Base-by-base conservation (phyloP, 2,888 invertebrate species). In the Polietes domitor region DNA sequence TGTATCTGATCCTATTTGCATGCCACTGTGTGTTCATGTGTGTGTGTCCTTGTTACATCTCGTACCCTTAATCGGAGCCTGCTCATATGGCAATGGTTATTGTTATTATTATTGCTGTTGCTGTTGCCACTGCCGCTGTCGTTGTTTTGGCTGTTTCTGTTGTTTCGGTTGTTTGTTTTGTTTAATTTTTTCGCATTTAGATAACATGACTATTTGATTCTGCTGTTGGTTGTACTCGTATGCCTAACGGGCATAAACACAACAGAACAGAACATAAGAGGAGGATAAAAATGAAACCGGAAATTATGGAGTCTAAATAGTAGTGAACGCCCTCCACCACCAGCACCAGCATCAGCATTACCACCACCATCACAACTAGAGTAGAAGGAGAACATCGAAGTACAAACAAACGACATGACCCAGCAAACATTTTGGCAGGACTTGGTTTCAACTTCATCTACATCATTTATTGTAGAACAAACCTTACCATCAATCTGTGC, bases 141-240 rank as follows among this genome's bases (percentile, higher is more conserved):
- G 28, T 43, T 70, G 37, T 65, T 19, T 26, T 24, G 43, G n/a
- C n/a, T 72, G 28, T 37, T 28, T n/a, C n/a, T n/a, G n/a, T 55
- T 43, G 41, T 5, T 74, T 2, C 43, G 24, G 28, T 41, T 28
- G 37, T 71, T 75, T 24, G n/a, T 47, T 47, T 17, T 15, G 19
- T 47, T n/a, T 47, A 2, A 4, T 47, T 2, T 58, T 37, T 47
- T 19, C 19, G 65, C 37, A 72, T 58, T 81, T 53, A 58, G 37
- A 77, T 77, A 81, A n/a, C 41, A 26, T n/a, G 75, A 65, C 43
- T 70, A 37, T 76, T 79, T 76, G 76, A 79, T 76, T 76, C 71
- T 26, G 72, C 7, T 61, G 26, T 7, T 37, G 37, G 32, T 7
- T 61, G 61, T 61, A 12, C 28, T 21, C 17, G 74, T 72, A 65